A percentile compares a stretch with the other conserved stretches of the same genome.
These are phyloP conservation scores for Drosophila truncata DNA, from an alignment of 1,140 invertebrate species.

Conservation along the genomic window DNA sequence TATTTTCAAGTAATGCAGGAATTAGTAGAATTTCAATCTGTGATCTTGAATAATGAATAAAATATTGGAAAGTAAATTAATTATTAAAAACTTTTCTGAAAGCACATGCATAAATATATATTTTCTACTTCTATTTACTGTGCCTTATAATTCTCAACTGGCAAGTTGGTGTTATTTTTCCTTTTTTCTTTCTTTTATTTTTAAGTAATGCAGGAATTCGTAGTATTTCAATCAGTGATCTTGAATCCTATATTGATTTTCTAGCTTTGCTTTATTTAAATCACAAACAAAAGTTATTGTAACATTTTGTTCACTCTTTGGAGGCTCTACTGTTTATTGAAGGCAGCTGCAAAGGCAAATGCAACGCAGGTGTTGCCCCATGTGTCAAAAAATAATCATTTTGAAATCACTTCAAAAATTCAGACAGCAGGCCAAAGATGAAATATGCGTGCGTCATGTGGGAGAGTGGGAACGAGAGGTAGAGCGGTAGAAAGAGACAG, in stretches of 20 bases:
- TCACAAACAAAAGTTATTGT: neutral
- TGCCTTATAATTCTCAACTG: neutral
- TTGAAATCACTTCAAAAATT: conserved; percentile 74
- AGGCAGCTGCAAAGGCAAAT: conserved; percentile 75
- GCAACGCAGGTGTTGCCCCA: conserved; percentile 77
- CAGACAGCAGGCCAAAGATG: conserved; percentile 49
- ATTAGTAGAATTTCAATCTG: neutral
- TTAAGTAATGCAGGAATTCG: neutral
- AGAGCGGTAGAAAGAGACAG: too few species aligned
- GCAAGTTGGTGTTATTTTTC: neutral
- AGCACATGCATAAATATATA: too few species aligned
- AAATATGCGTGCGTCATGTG: conserved; percentile 64
- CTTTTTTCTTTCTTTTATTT: neutral
- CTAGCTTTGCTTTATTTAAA: neutral
- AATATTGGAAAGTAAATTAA: neutral
- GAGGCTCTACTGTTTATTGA: neutral
- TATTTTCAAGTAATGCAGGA: neutral
- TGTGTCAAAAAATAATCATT: conserved; percentile 83
- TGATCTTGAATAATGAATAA: neutral
- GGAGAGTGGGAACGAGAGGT: neutral
- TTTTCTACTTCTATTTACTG: too few species aligned
- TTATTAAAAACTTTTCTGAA: neutral
- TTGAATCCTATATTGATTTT: neutral
- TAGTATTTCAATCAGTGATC: too few species aligned
- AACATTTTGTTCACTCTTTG: neutral